These are phyloP conservation scores for Mimas tiliae DNA, from an alignment of 2,888 invertebrate species.

Conservation along the genomic window DNA sequence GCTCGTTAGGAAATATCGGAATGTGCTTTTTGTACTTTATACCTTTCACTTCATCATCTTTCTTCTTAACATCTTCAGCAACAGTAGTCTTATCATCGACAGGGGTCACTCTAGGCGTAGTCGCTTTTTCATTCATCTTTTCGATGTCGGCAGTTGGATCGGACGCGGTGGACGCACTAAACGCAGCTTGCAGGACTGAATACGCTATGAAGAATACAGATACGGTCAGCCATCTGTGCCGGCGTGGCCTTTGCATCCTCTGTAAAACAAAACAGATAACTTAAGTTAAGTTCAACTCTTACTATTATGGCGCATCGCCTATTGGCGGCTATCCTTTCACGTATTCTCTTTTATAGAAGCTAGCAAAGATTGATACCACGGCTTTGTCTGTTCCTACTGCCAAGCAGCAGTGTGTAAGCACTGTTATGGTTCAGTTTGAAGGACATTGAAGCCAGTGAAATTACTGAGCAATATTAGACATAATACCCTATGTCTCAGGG, in stretches of 20 bases:
- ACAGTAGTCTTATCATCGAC: neutral
- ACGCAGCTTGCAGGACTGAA: conserved; percentile 85
- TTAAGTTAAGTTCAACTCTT: neutral
- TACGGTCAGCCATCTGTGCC: conserved; percentile 88
- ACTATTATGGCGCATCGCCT: neutral
- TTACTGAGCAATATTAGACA: too few relatives aligned
- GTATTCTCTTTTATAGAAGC: too few relatives aligned
- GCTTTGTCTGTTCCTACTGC: too few relatives aligned
- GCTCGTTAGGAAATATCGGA: too few relatives aligned
- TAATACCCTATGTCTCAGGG: too few relatives aligned
- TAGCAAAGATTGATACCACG: too few relatives aligned
- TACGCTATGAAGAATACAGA: conserved; percentile 88
- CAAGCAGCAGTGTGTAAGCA: too few relatives aligned
- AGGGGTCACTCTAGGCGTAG: neutral
- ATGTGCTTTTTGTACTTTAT: conserved; percentile 8
- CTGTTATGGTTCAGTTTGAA: too few relatives aligned
- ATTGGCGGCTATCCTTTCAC: too few relatives aligned
- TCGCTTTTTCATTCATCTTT: neutral
- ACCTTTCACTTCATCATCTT: conserved; percentile 33
- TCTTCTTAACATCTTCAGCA: conserved; percentile 19
- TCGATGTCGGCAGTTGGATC: conserved; percentile 40
- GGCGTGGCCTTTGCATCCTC: conserved; percentile 86
- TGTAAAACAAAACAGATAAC: conserved; percentile 50
- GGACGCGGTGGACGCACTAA: conserved; percentile 56
- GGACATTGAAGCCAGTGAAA: too few relatives aligned